Conservation (phyloP, 2,113 vertebrate species). For the Typhlomys cinereus region DNA sequence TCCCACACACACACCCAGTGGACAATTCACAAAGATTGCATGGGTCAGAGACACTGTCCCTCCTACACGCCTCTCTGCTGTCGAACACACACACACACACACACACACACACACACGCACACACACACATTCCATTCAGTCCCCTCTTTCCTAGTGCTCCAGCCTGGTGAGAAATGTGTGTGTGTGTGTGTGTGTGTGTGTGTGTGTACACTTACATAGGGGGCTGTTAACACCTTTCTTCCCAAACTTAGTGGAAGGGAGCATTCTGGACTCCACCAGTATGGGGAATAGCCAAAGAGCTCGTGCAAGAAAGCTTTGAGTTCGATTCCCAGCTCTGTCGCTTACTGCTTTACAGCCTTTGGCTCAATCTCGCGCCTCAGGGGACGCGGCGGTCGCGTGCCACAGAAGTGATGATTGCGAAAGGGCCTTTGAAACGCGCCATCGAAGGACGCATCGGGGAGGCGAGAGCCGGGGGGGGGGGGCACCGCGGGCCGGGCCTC, state of each 20-base stretch:
- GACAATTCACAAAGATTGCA: neutral
- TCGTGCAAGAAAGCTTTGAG: neutral
- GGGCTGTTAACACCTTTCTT: neutral
- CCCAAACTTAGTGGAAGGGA: neutral
- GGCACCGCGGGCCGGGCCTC: too few species aligned
- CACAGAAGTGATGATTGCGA: neutral
- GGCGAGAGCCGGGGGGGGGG: too few species aligned
- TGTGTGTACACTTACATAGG: neutral
- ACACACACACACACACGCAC: too few species aligned
- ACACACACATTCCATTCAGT: neutral
- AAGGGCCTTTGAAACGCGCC: neutral
- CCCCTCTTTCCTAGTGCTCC: neutral
- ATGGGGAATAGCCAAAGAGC: neutral
- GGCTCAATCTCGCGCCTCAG: neutral
- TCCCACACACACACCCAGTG: neutral
- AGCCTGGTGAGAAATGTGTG: neutral
- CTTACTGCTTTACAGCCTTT: neutral
- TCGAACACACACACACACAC: too few species aligned
- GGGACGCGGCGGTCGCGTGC: neutral
- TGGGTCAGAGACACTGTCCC: neutral
- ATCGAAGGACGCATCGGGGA: neutral
- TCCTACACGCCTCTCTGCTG: neutral
- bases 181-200: neutral
- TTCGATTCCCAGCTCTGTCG: slow-evolving; percentile 23
- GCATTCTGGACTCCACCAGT: neutral